A percentile compares a stretch with the other conserved stretches of the same genome.
These are phyloP conservation scores for Tridacna gigas DNA, from an alignment of 2,888 invertebrate species.

Conservation along the genomic window DNA sequence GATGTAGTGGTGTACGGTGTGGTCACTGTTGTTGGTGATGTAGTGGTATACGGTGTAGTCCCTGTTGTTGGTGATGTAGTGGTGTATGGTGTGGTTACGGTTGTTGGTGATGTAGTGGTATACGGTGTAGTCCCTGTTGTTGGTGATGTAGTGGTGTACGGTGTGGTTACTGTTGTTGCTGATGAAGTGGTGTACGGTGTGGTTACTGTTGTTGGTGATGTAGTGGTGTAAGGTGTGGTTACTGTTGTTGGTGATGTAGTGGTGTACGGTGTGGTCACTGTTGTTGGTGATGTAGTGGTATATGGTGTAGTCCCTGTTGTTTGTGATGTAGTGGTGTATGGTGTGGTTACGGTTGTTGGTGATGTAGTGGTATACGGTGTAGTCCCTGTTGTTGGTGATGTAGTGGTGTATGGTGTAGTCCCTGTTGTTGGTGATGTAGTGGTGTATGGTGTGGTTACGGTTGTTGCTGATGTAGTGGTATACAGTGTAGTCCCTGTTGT, in stretches of 20 bases:
- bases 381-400: not conserved
- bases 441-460: not conserved
- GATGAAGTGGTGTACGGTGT: not conserved
- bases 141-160: not conserved
- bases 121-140: not conserved
- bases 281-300: not conserved
- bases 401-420: not conserved
- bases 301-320: not conserved
- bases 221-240: not conserved
- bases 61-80: not conserved
- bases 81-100: not conserved
- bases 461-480: slow-evolving; percentile 7
- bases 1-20: not conserved
- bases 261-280: not conserved
- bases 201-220: not conserved
- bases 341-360: not conserved
- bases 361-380: not conserved
- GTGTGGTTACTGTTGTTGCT: not conserved
- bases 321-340: not conserved
- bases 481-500: not conserved
- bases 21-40: not conserved
- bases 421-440: slow-evolving; percentile 1
- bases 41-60: not conserved
- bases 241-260: not conserved
- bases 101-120: not conserved